These are phyloP conservation scores for Tortricodes alternella DNA, from an alignment of 2,888 invertebrate species.

Conservation along the genomic window DNA sequence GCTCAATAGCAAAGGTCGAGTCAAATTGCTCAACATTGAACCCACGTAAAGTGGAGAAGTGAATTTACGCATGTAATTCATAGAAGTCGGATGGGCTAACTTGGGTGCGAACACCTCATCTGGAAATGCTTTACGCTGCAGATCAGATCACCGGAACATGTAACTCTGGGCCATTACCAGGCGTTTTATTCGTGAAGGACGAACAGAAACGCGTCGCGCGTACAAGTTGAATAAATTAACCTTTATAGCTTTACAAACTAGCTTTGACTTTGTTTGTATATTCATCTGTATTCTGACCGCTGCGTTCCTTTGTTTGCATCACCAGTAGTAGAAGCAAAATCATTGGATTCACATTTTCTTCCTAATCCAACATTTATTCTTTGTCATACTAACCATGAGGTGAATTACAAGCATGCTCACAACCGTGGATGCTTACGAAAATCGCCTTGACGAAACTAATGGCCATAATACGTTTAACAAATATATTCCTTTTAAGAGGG, in stretches of 20 bases:
- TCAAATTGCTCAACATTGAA: constrained; percentile 47
- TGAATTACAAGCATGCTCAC: constrained; percentile 32
- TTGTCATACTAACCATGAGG: constrained; percentile 23
- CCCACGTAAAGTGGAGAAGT: constrained; percentile 38
- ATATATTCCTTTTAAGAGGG: constrained; percentile 67
- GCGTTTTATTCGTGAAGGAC: constrained; percentile 67
- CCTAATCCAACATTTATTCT: constrained; percentile 21
- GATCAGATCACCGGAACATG: constrained; percentile 62
- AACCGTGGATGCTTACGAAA: constrained; percentile 68
- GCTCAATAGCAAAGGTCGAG: constrained; percentile 44
- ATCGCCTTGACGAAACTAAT: constrained; percentile 72
- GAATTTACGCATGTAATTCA: constrained; percentile 6
- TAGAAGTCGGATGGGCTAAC: constrained; percentile 1
- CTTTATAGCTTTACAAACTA: constrained; percentile 28
- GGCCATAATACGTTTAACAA: constrained; percentile 69
- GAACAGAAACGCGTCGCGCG: constrained; percentile 58
- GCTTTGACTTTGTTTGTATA: constrained; percentile 35
- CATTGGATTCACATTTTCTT: constrained; percentile 23
- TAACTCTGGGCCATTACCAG: constrained; percentile 51
- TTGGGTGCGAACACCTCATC: neutral
- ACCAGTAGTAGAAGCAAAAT: constrained; percentile 14
- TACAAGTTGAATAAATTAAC: constrained; percentile 57
- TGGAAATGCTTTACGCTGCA: constrained; percentile 34
- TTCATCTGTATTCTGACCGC: constrained; percentile 27
- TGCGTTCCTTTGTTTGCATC: constrained; percentile 34